Conservation (phyloP, 1,140 invertebrate species). For the Eumaeus atala region DNA sequence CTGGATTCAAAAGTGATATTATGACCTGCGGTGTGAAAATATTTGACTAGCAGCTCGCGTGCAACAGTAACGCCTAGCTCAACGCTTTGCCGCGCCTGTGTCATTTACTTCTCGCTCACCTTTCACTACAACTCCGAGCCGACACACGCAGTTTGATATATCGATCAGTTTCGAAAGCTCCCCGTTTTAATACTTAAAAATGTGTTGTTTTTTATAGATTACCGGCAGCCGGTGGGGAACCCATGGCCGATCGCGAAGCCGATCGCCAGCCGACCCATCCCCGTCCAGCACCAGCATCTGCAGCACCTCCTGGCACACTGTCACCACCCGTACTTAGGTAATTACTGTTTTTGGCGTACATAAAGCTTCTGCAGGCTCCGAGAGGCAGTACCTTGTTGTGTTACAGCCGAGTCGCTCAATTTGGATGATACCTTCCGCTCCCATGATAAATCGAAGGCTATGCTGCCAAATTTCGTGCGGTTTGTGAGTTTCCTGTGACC, state of each 20-base stretch:
- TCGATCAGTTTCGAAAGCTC: too few species aligned
- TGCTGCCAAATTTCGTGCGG: too few species aligned
- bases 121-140: not conserved
- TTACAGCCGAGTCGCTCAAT: not conserved
- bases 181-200: not conserved
- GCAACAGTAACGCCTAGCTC: too few species aligned
- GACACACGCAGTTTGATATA: not conserved
- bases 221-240: conserved; percentile 56
- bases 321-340: conserved; percentile 66
- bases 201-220: conserved; percentile 37
- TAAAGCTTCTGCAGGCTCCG: too few species aligned
- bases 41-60: too few species aligned
- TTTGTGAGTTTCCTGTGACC: too few species aligned
- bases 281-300: conserved; percentile 62
- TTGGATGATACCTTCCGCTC: not conserved
- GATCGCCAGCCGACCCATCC: conserved; percentile 66
- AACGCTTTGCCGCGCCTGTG: too few species aligned
- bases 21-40: too few species aligned
- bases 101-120: too few species aligned
- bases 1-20: too few species aligned
- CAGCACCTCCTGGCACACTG: conserved; percentile 68
- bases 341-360: too few species aligned
- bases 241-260: conserved; percentile 71
- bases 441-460: too few species aligned
- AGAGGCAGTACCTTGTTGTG: not conserved